A percentile compares a stretch with the other conserved stretches of the same genome.
phyloP scores from a whole-genome alignment of 1,140 invertebrate genomes.

The Neodiprion fabricii region DNA sequence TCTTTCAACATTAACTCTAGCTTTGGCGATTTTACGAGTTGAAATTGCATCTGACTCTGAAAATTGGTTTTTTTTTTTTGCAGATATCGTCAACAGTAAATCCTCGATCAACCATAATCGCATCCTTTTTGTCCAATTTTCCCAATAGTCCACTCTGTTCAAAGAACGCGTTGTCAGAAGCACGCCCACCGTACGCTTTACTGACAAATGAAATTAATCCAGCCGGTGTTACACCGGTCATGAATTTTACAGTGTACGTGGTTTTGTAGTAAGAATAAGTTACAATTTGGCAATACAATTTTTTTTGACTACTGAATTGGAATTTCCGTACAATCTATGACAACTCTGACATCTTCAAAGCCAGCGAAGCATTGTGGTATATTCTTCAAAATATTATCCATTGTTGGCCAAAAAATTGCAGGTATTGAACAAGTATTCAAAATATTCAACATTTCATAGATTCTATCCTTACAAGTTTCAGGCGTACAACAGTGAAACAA shows the following conservation, averaged over 20 bases:
- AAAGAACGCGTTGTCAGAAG: slow-evolving; percentile 43
- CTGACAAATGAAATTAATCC: slow-evolving; percentile 45
- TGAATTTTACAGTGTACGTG: slow-evolving; percentile 41
- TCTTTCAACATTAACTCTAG: slow-evolving; percentile 26
- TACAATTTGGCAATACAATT: slow-evolving; percentile 24
- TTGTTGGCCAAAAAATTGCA: slow-evolving; percentile 19
- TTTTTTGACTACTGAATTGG: slow-evolving; percentile 27
- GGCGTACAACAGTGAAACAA: too few species aligned
- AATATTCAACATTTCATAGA: too few species aligned
- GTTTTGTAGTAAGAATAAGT: slow-evolving; percentile 43
- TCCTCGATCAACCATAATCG: slow-evolving; percentile 32
- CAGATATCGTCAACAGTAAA: slow-evolving; percentile 37
- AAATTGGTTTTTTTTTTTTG: slow-evolving; percentile 26
- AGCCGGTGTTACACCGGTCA: slow-evolving; percentile 41
- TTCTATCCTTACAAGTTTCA: too few species aligned
- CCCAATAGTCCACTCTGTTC: slow-evolving; percentile 22
- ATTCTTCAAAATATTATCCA: slow-evolving; percentile 27
- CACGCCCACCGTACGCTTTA: slow-evolving; percentile 38
- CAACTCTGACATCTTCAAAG: slow-evolving; percentile 26
- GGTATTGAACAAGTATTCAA: slow-evolving; percentile 4
- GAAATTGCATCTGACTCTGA: slow-evolving; percentile 30
- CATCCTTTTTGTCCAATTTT: slow-evolving; percentile 21
- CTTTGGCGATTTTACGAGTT: slow-evolving; percentile 39
- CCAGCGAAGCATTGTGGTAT: slow-evolving; percentile 30
- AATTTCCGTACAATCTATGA: slow-evolving; percentile 40